A percentile compares a stretch with the other conserved stretches of the same genome.
phyloP scores from a whole-genome alignment of 2,113 vertebrate genomes.

The Pholis gunnellus region DNA sequence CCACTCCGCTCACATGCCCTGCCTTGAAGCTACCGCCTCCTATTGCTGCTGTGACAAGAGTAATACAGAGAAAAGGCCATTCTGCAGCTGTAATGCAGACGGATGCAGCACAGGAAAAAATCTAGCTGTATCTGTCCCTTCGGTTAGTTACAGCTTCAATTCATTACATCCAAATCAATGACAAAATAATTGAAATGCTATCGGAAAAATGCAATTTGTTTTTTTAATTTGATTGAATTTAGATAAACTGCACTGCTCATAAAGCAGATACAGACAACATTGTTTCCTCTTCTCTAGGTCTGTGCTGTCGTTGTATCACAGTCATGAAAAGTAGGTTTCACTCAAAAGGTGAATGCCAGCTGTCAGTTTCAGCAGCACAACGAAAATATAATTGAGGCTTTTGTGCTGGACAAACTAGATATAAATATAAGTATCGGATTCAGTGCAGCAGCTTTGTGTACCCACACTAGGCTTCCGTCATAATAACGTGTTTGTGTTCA shows the following conservation, averaged over 20 bases:
- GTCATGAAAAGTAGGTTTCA: conserved; percentile 10
- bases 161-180: conserved; percentile 20
- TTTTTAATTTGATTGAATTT: conserved; percentile 31
- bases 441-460: neutral
- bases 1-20: neutral
- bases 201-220: conserved; percentile 3
- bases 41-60: neutral
- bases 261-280: neutral
- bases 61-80: neutral
- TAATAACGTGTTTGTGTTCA: neutral
- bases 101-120: neutral
- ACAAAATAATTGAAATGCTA: conserved; percentile 20
- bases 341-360: neutral
- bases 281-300: neutral
- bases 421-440: neutral
- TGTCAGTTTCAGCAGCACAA: conserved; percentile 2
- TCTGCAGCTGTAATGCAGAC: conserved; percentile 21
- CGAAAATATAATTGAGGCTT: neutral
- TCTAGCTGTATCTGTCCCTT: neutral
- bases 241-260: conserved; percentile 20
- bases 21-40: conserved; percentile 2
- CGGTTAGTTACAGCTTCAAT: neutral
- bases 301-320: neutral
- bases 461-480: neutral
- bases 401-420: neutral